Conservation (phyloP, 2,113 vertebrate genomes). For the Sigmodon hispidus region DNA sequence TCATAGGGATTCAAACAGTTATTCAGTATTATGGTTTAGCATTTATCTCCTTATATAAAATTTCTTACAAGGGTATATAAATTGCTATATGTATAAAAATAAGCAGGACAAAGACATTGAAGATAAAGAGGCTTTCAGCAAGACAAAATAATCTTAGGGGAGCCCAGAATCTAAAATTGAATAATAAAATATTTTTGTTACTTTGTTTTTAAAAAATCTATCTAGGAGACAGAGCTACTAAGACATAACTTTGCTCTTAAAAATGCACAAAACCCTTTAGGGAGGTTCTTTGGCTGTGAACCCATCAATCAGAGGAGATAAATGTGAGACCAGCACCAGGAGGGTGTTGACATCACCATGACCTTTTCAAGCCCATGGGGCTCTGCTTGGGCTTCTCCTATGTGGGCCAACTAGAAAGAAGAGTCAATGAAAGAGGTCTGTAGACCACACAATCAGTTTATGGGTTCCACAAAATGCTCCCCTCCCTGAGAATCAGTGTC, state of each 20-base stretch:
- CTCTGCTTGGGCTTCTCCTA: not conserved
- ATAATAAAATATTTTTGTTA: slow-evolving; percentile 47
- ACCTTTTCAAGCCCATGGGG: not conserved
- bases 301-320: not conserved
- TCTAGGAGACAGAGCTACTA: not conserved
- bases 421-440: not conserved
- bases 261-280: not conserved
- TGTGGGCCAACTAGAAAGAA: not conserved
- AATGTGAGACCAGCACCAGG: no score
- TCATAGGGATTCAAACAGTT: slow-evolving; percentile 49
- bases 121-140: slow-evolving; percentile 61
- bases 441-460: fast-evolving
- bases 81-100: slow-evolving; percentile 59
- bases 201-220: not conserved
- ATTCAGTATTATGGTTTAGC: slow-evolving; percentile 63
- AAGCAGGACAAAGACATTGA: slow-evolving; percentile 66
- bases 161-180: slow-evolving; percentile 59
- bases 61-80: slow-evolving; percentile 44
- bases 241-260: not conserved
- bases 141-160: slow-evolving; percentile 60
- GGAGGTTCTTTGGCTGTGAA: not conserved
- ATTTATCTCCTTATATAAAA: slow-evolving; percentile 62
- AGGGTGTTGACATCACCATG: fast-evolving
- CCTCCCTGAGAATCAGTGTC: fast-evolving
- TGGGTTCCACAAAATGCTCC: not conserved